Conservation (phyloP, 2,113 vertebrate genomes). For the Mionectes macconnelli region DNA sequence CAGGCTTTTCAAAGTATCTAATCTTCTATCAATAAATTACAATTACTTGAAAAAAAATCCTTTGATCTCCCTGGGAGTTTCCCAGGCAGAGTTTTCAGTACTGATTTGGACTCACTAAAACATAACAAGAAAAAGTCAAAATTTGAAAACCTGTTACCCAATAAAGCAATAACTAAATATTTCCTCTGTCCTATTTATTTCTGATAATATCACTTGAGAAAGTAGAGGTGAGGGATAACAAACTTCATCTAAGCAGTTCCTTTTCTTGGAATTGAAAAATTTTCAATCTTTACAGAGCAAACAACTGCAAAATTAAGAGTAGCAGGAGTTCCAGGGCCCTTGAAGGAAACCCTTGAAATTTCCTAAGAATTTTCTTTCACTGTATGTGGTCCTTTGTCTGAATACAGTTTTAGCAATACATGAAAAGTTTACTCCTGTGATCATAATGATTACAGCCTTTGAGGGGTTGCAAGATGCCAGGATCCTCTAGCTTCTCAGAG, state of each 20-base stretch:
- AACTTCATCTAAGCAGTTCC: background rate
- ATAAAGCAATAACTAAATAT: background rate
- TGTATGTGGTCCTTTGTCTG: background rate
- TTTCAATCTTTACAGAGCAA: background rate
- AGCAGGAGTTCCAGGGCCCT: background rate
- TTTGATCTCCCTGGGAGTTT: background rate
- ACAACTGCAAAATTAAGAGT: background rate
- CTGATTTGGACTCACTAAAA: background rate
- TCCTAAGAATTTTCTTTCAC: conserved; percentile 3
- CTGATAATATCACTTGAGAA: background rate
- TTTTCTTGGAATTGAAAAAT: background rate
- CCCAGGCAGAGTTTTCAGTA: background rate
- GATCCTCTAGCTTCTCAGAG: background rate
- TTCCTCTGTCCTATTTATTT: background rate
- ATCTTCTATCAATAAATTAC: background rate
- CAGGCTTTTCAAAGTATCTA: background rate
- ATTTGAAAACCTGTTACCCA: background rate
- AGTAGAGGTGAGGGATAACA: background rate
- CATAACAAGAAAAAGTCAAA: background rate
- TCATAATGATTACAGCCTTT: background rate
- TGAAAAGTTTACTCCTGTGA: conserved; percentile 12
- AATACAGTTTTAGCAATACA: conserved; percentile 10
- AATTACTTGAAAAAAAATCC: background rate
- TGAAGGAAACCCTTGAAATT: background rate
- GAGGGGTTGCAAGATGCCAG: conserved; percentile 12